Base-by-base conservation (phyloP, 2,888 invertebrate genomes). In the Cantharis rufa region DNA sequence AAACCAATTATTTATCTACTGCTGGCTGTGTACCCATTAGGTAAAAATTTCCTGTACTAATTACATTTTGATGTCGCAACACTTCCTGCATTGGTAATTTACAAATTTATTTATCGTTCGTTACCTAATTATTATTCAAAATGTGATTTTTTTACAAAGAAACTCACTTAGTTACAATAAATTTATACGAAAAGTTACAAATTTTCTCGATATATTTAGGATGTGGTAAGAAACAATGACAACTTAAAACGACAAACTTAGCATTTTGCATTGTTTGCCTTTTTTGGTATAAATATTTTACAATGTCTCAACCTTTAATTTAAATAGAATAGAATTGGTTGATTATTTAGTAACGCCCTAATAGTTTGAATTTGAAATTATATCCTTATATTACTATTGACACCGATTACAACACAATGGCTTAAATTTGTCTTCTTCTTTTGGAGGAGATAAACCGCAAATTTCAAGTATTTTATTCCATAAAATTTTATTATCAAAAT, bases 251-350 rank as follows among this genome's bases (percentile, higher is more conserved):
- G 16, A 61, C 16, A 18, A 15, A 32, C 62, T 62, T 72, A 24
- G 28, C 62, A 69, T 69, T 69, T 32, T 28, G 64, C 63, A 64
- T 74, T 74, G 69, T 69, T 74, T 70, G 15, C 62, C 61, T 62
- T 32, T 62, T 63, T 74, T 75, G 63, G 71, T 69, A 72, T 69
- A 70, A 77, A 68, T 28, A 74, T 73, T 77, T 73, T 66, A 73
- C 62, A 68, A 70, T 77, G 73, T 77, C 70, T 74, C 74, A 77
- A 71, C 71, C 69, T 68, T 48, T 77, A 74, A 74, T 77, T 77
- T 77, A 77, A 77, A 77, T 77, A 71, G 77, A 77, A 77, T 77
- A 71, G 77, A 74, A 77, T 77, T 74, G 71, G 69, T 24, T 32
- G 74, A 77, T 77, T 74, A 77, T 69, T 66, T 73, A 15, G 69